Conservation (phyloP, 2,888 invertebrate genomes). For the Diarsia brunnea region DNA sequence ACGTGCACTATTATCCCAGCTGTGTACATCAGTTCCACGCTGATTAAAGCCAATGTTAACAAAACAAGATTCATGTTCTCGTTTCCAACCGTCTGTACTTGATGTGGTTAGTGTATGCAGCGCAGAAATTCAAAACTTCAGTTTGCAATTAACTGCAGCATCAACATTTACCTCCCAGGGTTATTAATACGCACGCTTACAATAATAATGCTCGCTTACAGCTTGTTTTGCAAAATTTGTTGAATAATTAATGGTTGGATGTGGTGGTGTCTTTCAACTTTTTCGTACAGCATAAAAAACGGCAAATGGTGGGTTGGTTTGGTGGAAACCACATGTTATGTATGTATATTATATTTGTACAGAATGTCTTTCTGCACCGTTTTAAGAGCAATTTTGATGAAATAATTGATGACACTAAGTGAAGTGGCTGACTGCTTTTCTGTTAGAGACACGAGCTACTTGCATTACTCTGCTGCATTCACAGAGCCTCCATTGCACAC, state of each 20-base stretch:
- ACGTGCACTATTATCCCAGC: neutral
- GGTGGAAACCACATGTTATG: no score
- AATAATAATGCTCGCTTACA: neutral
- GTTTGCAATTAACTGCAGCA: conserved; percentile 6
- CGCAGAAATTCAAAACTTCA: neutral
- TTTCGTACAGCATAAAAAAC: neutral
- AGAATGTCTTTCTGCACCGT: neutral
- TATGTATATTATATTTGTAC: neutral
- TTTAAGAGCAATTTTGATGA: neutral
- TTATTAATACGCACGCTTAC: neutral
- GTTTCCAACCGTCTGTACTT: neutral
- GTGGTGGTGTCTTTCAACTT: neutral
- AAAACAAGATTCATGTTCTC: neutral
- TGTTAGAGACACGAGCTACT: neutral
- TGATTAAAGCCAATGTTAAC: neutral
- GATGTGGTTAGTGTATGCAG: neutral
- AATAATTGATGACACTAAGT: neutral
- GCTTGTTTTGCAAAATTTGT: neutral
- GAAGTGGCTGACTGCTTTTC: neutral
- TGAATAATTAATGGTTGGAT: neutral
- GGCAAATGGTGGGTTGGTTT: neutral
- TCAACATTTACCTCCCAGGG: neutral
- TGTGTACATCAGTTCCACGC: neutral
- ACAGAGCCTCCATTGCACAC: neutral
- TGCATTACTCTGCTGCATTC: neutral